These are phyloP conservation scores for Carposina sasakii DNA, from an alignment of 1,140 invertebrate species.

Conservation along the genomic window DNA sequence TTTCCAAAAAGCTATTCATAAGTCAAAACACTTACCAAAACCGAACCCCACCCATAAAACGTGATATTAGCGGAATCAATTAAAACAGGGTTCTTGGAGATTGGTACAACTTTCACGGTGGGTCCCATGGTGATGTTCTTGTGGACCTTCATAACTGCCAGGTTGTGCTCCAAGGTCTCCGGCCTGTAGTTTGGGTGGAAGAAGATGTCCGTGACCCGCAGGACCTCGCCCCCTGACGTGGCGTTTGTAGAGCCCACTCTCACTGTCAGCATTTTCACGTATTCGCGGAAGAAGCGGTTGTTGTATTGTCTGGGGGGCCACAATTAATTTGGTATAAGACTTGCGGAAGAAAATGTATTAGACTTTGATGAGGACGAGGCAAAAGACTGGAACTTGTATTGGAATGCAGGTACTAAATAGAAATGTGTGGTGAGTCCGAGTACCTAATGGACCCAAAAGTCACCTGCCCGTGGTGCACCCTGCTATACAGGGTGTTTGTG, in stretches of 20 bases:
- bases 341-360: constrained; percentile 8
- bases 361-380: no score
- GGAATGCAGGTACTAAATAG: no score
- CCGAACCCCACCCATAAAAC: constrained; percentile 61
- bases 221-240: constrained; percentile 46
- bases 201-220: constrained; percentile 45
- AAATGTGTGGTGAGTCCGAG: no score
- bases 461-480: no score
- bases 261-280: constrained; percentile 52
- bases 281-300: constrained; percentile 60
- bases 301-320: constrained; percentile 60
- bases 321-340: no score
- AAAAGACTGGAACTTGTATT: no score
- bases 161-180: constrained; percentile 49
- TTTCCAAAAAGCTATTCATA: constrained; percentile 4
- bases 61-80: constrained; percentile 40
- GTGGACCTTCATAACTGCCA: constrained; percentile 45
- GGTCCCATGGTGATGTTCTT: constrained; percentile 41
- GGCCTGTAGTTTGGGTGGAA: constrained; percentile 66
- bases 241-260: constrained; percentile 52
- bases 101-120: constrained; percentile 28
- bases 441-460: no score
- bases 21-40: constrained; percentile 37
- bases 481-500: no score
- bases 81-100: constrained; percentile 30